Evolutionary conservation across 2,113 vertebrate species (phyloP).

Genomic region (Hiodon tergisus): DNA sequence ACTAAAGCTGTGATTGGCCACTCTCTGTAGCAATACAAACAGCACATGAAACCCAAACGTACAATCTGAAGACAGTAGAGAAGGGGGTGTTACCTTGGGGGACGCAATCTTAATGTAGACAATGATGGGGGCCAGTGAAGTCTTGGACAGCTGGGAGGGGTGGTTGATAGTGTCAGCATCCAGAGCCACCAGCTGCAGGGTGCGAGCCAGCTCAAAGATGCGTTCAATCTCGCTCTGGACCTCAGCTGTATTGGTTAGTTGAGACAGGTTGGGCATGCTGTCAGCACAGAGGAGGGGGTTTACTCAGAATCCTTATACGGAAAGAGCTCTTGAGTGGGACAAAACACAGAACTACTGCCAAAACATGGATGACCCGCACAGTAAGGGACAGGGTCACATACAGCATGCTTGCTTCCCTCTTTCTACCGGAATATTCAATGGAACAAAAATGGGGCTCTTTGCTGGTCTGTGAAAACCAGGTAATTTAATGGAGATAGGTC

Average conservation of each 20-base stretch:
- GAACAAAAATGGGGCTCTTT: too few species aligned
- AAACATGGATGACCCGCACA: background rate
- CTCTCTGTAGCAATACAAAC: background rate
- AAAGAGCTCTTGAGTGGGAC: background rate
- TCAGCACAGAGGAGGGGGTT: background rate
- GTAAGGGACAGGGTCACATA: background rate
- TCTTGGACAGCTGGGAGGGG: slow-evolving; percentile 88
- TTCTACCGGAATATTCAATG: too few species aligned
- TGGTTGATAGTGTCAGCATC: slow-evolving; percentile 97
- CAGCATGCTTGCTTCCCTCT: too few species aligned
- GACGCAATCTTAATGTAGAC: slow-evolving; percentile 96
- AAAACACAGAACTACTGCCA: too few species aligned
- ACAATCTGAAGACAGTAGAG: background rate
- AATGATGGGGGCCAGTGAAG: slow-evolving; percentile 88
- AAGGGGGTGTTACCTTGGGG: slow-evolving; percentile 71
- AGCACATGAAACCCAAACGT: too few species aligned
- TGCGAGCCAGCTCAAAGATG: slow-evolving; percentile 92
- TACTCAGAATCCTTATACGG: background rate
- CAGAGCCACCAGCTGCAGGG: slow-evolving; percentile 87
- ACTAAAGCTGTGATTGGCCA: background rate
- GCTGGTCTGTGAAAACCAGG: too few species aligned
- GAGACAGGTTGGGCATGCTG: background rate
- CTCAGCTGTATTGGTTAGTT: slow-evolving; percentile 64
- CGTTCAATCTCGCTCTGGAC: slow-evolving; percentile 95
- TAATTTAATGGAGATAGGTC: too few species aligned